Base-by-base conservation (phyloP, 64 coral and sea anemone species). In the Stylophora pistillata region DNA sequence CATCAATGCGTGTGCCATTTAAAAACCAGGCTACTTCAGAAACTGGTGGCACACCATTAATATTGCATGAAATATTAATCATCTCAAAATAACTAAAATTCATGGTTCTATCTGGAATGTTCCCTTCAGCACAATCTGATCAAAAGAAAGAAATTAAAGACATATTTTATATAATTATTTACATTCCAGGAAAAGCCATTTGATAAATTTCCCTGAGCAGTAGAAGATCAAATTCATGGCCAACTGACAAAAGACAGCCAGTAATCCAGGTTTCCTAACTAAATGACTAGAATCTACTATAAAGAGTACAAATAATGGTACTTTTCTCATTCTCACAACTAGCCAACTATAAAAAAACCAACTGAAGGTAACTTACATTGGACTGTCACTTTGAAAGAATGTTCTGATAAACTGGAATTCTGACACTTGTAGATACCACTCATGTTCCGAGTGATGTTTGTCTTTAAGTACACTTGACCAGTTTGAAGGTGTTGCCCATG, bases 61-160 rank as follows among this genome's bases (percentile, higher is more conserved):
- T 21, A 3, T 77, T n/a, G 56, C 74, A 77, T 14, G 23, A 29
- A 55, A 77, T 77, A 2, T 21, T 3, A 13, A 56, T 55, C 1
- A 0, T 55, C 2, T 53, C 23, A n/a, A 47, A 23, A 15, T 12
- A 12, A 14, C 0, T 25, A 13, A 77, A 52, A n/a, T 15, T 10
- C 13, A 9, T 25, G 1, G 13, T 3, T 7, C 10, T 14, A 0
- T 0, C 15, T 56, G 34, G 13, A 77, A 77, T 77, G 13, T 1
- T 55, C 52, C 74, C 74, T n/a, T 77, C 74, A 14, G 74, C 47
- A 13, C 74, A 47, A 77, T 56, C 74, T 77, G 12, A 26, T 55
- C 52, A 25, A 77, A 55, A 20, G 25, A 23, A 66, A 10, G 13
- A 18, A 15, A 15, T 12, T 60, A 7, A 57, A 57, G 15, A 57